phyloP scores from a whole-genome alignment of 2,888 invertebrate genomes.

The Tridacna crocea region DNA sequence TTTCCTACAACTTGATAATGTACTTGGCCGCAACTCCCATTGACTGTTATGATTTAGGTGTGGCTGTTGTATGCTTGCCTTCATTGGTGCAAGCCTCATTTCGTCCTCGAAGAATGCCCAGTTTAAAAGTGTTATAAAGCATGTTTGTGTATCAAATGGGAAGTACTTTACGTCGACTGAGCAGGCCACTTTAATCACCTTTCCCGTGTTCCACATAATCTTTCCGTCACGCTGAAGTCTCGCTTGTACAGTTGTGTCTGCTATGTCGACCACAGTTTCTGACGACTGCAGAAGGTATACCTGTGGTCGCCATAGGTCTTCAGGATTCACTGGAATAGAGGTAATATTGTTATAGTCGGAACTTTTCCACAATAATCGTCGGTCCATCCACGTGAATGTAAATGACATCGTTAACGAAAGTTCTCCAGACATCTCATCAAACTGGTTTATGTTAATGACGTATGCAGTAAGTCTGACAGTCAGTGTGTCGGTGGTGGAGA shows the following conservation, averaged over 20 bases:
- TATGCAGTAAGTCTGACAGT: background rate
- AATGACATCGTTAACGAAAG: conserved; percentile 16
- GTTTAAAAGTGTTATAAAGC: conserved; percentile 10
- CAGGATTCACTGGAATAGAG: background rate
- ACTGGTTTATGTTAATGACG: conserved; percentile 20
- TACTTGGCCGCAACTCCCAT: conserved; percentile 23
- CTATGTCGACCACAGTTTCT: background rate
- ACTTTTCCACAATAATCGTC: conserved; percentile 20
- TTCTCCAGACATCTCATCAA: conserved; percentile 34
- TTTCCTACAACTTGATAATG: background rate
- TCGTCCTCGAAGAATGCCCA: background rate
- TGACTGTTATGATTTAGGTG: conserved; percentile 20
- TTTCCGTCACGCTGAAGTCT: background rate
- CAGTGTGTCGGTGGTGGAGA: conserved; percentile 1
- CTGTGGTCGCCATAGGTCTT: conserved; percentile 25
- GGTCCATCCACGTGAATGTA: conserved; percentile 24
- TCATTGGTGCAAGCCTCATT: background rate
- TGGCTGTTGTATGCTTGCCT: background rate
- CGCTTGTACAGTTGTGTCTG: background rate
- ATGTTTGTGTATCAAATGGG: conserved; percentile 27
- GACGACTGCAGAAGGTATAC: conserved; percentile 19
- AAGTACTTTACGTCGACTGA: conserved; percentile 23
- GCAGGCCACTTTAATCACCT: conserved; percentile 10
- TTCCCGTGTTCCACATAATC: conserved; percentile 13
- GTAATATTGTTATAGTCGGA: background rate